These are phyloP conservation scores for Simalia tracyae DNA, from an alignment of 2,797 vertebrate species.

Conservation along the genomic window DNA sequence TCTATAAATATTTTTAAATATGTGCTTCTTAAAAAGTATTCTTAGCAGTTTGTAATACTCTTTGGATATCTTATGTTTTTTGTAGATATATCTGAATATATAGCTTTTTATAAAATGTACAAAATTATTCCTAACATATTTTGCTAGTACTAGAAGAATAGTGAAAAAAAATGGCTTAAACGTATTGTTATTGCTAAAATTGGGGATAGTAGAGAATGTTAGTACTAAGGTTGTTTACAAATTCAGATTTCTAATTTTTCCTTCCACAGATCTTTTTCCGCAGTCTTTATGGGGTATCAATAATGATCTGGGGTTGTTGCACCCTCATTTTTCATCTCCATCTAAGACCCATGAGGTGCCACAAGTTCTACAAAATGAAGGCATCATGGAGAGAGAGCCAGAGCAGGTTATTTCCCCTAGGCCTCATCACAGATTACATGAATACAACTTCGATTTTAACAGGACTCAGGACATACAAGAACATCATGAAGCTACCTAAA, in stretches of 20 bases:
- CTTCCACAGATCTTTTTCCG: conserved; percentile 77
- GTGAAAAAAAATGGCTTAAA: not conserved
- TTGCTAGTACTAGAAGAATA: not conserved
- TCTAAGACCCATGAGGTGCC: conserved; percentile 73
- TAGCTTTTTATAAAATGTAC: not conserved
- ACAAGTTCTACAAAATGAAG: conserved; percentile 39
- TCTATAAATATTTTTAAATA: not conserved
- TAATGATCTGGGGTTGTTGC: conserved; percentile 69
- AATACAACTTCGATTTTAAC: conserved; percentile 75
- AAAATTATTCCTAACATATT: not conserved
- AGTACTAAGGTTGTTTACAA: not conserved
- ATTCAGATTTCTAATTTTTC: conserved; percentile 39
- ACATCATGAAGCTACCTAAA: conserved; percentile 81
- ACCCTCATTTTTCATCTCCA: conserved; percentile 67
- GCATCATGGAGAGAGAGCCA: conserved; percentile 19
- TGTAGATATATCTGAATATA: not conserved
- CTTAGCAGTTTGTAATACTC: not conserved
- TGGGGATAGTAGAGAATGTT: not conserved
- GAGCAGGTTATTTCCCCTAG: conserved; percentile 57
- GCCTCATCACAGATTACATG: conserved; percentile 61
- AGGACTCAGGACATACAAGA: conserved; percentile 84
- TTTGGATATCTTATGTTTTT: not conserved
- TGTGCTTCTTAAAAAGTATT: conserved; percentile 13
- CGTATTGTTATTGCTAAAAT: accelerated
- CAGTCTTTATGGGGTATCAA: conserved; percentile 80